Evolutionary conservation across 1,140 invertebrate genomes (phyloP).

Genomic region (Heliothis subflexa): DNA sequence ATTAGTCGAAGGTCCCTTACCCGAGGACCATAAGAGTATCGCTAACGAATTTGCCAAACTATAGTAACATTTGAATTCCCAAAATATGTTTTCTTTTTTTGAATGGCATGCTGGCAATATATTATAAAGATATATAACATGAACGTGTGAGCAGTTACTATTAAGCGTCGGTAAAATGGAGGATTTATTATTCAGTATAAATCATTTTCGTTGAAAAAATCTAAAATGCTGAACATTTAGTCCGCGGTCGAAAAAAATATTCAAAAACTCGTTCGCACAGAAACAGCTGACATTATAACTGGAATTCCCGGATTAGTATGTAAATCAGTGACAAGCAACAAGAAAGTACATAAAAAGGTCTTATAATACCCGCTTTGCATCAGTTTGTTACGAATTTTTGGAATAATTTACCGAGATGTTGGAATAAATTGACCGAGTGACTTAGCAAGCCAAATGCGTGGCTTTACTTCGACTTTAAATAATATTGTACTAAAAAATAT

Average conservation of each 20-base stretch:
- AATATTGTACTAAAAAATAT: not conserved
- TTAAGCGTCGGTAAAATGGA: too few relatives aligned
- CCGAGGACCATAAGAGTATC: too few relatives aligned
- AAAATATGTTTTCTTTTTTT: too few relatives aligned
- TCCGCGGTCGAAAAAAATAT: not conserved
- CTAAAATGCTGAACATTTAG: not conserved
- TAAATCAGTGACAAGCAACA: conserved; percentile 34
- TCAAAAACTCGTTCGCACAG: not conserved
- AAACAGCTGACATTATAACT: conserved; percentile 25
- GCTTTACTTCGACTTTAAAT: not conserved
- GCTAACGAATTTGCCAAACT: too few relatives aligned
- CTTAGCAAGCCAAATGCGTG: conserved; percentile 27
- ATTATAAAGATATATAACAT: too few relatives aligned
- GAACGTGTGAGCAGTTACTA: too few relatives aligned
- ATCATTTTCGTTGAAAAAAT: too few relatives aligned
- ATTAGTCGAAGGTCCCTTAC: too few relatives aligned
- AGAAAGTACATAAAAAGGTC: conserved; percentile 35
- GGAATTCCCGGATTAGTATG: conserved; percentile 27
- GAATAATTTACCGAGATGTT: conserved; percentile 11
- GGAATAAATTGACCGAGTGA: conserved; percentile 37
- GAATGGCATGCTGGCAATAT: too few relatives aligned
- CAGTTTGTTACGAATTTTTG: conserved; percentile 30
- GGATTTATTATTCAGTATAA: too few relatives aligned
- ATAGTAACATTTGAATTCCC: too few relatives aligned
- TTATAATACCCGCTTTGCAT: conserved; percentile 36